Base-by-base conservation (phyloP, 2,113 vertebrate species). In the Ailuropoda melanoleuca region DNA sequence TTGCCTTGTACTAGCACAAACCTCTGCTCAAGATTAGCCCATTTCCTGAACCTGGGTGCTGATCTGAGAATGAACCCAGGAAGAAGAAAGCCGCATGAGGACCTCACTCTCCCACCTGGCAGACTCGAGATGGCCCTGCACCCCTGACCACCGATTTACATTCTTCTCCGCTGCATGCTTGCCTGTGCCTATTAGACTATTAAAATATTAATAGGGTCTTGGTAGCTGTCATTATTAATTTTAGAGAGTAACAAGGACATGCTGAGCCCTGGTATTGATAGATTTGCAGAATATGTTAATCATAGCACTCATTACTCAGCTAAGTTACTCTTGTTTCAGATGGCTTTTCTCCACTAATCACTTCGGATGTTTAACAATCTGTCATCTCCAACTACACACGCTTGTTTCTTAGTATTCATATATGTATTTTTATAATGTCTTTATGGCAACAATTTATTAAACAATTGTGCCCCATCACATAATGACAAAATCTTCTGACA, bases 231-330 rank as follows among this genome's bases (percentile, higher is more conserved):
- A 97, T 84, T 98, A 96, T 74, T 98, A 98, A 98, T 98, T 98
- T 98, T 95, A 95, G 97, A 98, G 68, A 98, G 88, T 93, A 98
- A 93, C 66, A 98, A 98, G 97, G 96, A 98, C 97, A 98, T 96
- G 96, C 34, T 39, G 93, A 98, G 58, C 37, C 96, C 98, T 95
- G 97, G 93, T 90, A 97, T 14, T 98, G 96, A 98, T 93, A 78
- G 56, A 98, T 98, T 98, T 98, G 96, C 90, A 97, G 98, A 98
- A 98, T 97, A 98, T 93, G 96, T 96, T 98, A 97, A 98, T 98
- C 46, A 1, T 56, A 94, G 92, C 92, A 89, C 81, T 98, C 95
- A 94, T 98, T 98, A 98, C 97, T 98, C 97, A 98, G 24, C 68
- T 95, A 96, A 92, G 94, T 93, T 98, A 97, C 60, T 88, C 13